These are phyloP conservation scores for Agrypnus murinus DNA, from an alignment of 2,888 invertebrate genomes.

Conservation along the genomic window DNA sequence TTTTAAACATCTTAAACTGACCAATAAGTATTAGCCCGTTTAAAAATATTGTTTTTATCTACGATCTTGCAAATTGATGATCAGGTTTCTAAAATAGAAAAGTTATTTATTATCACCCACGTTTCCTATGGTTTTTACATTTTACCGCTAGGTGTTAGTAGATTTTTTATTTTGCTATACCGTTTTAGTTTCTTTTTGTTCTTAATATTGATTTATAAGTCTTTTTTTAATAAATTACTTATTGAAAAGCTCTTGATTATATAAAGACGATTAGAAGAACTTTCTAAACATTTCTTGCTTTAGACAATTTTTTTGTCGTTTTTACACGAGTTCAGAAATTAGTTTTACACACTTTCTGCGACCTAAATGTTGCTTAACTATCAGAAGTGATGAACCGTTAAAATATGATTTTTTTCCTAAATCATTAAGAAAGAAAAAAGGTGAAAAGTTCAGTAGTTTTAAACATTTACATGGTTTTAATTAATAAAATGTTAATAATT, in stretches of 20 bases:
- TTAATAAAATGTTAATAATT: no score
- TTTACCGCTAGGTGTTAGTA: no score
- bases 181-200: no score
- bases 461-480: no score
- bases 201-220: no score
- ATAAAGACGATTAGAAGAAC: background rate
- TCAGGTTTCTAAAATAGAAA: background rate
- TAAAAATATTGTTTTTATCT: background rate
- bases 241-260: no score
- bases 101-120: constrained; percentile 2
- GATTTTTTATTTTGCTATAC: no score
- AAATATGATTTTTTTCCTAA: background rate
- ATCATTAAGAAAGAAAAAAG: no score
- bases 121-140: background rate
- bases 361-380: background rate
- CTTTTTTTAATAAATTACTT: no score
- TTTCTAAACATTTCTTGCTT: background rate
- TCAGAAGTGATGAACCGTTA: no score
- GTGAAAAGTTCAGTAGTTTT: constrained; percentile 16
- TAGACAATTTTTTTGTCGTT: background rate
- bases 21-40: no score
- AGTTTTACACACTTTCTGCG: constrained; percentile 5
- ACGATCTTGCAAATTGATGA: constrained; percentile 8
- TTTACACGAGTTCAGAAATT: background rate
- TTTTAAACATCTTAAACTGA: no score